Base-by-base conservation (phyloP, 2,888 invertebrate species). In the Ditylenchus weischeri region DNA sequence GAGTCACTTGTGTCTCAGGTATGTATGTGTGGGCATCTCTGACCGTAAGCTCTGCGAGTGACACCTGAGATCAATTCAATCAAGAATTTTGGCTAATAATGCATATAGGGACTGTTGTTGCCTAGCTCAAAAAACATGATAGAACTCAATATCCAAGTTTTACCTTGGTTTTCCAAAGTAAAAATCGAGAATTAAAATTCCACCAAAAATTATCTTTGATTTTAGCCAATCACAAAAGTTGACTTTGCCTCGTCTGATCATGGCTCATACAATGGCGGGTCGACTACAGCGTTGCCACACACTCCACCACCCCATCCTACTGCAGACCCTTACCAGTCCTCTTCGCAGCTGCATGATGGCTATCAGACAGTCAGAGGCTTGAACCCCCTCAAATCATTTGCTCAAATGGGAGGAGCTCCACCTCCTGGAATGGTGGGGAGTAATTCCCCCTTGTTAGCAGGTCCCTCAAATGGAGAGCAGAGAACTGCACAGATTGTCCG, bases 171-270 rank as follows among this genome's bases (percentile, higher is more conserved):
- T 6, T 50, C 5, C 21, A 50, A 19, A 29, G 29, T 29, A 29
- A 29, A 29, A 29, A 50, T 21, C 21, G 6, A 50, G n/a, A 15
- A 3, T 54, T 54, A 2, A 13, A 7, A 6, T 54, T 54, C 21
- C n/a, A 35, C 15, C n/a, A 64, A 62, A 60, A 64, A 65, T 64
- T 60, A 1, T n/a, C 38, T 18, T 15, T 43, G 35, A 51, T 70
- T 76, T 58, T 75, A 80, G 76, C 79, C 77, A 18, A 78, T 77
- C 48, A 74, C 76, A 10, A 79, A 78, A 60, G 70, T 79, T 11
- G 81, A 79, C 57, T 66, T 79, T 29, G 59, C 68, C 47, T 23
- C 64, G n/a, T 68, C 72, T 19, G 74, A 75, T 35, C 73, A 68
- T 23, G 74, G 76, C 54, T 72, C 79, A 18, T 75, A 76, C 11